Base-by-base conservation (phyloP, 2,797 vertebrate genomes). In the Fringilla coelebs region DNA sequence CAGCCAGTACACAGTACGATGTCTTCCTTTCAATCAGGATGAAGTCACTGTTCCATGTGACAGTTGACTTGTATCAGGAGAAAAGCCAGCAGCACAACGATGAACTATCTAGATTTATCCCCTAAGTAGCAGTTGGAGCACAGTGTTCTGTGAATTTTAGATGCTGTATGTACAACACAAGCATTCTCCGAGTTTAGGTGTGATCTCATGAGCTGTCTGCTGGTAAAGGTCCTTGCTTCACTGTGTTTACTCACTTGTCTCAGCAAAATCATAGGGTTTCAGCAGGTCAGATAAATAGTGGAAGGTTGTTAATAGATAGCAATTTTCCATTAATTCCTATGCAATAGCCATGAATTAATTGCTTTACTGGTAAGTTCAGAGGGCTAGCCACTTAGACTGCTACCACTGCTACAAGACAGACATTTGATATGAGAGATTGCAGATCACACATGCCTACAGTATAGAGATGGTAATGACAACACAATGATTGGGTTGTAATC, bases 161-260 rank as follows among this genome's bases (percentile, higher is more conserved):
- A 48, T 81, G 34, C 26, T 63, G 0, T 40, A 49, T 31, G 24
- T 57, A 3, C 14, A 19, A 9, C 3, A 1, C 20, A 43, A 7
- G 8, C 45, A 6, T 60, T 88, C 38, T 51, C 77, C 8, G n/a
- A 48, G 20, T 74, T 45, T 48, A 13, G 25, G 13, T 73, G 17
- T 49, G 24, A 12, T 80, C 57, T 88, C 32, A 6, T 13, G 36
- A 76, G 38, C 34, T 70, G 29, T 49, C 17, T 79, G 43, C 28
- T 58, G 12, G 31, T 55, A 57, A 63, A 71, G 34, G 21, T 62
- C 28, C 12, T 58, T 66, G 5, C 52, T 80, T 49, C 46, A 28
- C 17, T 4, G 7, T 40, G 29, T 85, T 85, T 63, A 28, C 16
- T 51, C 15, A 10, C 34, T 68, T 58, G 22, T 58, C 21, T 11